phyloP scores from a whole-genome alignment of 2,113 vertebrate species.

The Ceratotherium simum region DNA sequence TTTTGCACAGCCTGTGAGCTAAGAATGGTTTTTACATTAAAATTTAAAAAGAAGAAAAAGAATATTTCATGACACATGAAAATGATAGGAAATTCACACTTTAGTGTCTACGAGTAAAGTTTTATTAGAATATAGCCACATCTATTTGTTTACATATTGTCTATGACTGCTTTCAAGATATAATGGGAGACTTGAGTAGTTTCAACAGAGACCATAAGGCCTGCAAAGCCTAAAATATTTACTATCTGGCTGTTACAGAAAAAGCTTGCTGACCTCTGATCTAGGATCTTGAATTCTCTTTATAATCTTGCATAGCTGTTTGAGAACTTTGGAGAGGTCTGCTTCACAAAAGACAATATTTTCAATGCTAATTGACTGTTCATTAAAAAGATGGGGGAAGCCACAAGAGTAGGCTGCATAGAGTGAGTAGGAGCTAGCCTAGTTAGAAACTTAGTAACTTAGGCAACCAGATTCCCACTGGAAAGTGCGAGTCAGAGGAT shows the following conservation, averaged over 20 bases:
- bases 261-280: conserved; percentile 26
- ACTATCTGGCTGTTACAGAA: not conserved
- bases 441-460: conserved; percentile 45
- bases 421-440: not conserved
- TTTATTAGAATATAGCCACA: conserved; percentile 4
- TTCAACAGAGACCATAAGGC: not conserved
- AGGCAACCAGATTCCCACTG: conserved; percentile 41
- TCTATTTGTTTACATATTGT: not conserved
- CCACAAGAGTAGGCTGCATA: not conserved
- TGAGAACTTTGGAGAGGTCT: conserved; percentile 42
- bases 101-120: conserved; percentile 22
- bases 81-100: conserved; percentile 38
- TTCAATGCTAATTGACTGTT: conserved; percentile 49
- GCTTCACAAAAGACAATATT: conserved; percentile 1
- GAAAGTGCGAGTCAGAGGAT: conserved; percentile 33
- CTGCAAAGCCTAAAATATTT: not conserved
- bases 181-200: not conserved
- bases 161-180: not conserved
- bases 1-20: not conserved
- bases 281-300: conserved; percentile 32
- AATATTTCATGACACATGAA: not conserved
- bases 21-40: conserved; percentile 46
- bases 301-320: conserved; percentile 16
- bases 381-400: conserved; percentile 31
- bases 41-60: conserved; percentile 29